Evolutionary conservation across 2,113 vertebrate species (phyloP).

Genomic region (Phaethornis superciliosus): DNA sequence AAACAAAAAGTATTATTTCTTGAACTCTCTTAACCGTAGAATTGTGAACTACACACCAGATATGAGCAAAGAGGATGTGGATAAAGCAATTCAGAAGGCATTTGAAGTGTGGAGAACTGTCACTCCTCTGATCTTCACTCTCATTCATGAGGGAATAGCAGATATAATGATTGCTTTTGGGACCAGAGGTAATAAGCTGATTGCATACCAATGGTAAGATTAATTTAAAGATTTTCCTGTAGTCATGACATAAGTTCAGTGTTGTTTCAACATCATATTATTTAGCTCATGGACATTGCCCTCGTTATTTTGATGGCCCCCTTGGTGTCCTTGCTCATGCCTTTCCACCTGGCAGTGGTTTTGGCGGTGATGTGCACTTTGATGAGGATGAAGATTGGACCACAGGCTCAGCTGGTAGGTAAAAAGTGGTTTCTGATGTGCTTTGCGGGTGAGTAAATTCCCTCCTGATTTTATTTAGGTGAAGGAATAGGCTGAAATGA

Average conservation of each 20-base stretch:
- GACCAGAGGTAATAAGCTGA: constrained; percentile 67
- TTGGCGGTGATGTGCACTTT: constrained; percentile 82
- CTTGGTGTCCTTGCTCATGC: constrained; percentile 78
- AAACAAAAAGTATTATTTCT: not conserved
- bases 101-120: constrained; percentile 78
- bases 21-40: constrained; percentile 51
- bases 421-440: not conserved
- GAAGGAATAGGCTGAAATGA: not conserved
- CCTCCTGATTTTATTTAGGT: not conserved
- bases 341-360: constrained; percentile 76
- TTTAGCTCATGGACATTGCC: constrained; percentile 76
- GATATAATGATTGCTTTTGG: constrained; percentile 81
- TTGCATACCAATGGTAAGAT: not conserved
- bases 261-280: not conserved
- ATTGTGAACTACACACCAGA: constrained; percentile 80
- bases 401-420: constrained; percentile 68
- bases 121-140: constrained; percentile 71
- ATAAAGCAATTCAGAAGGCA: constrained; percentile 71
- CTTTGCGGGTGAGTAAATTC: not conserved
- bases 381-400: constrained; percentile 83
- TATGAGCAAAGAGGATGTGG: constrained; percentile 72
- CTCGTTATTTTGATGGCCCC: constrained; percentile 78
- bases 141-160: constrained; percentile 65
- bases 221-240: not conserved
- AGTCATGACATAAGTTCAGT: not conserved